These are phyloP conservation scores for Orius insidiosus DNA, from an alignment of 1,140 invertebrate genomes.

Conservation along the genomic window DNA sequence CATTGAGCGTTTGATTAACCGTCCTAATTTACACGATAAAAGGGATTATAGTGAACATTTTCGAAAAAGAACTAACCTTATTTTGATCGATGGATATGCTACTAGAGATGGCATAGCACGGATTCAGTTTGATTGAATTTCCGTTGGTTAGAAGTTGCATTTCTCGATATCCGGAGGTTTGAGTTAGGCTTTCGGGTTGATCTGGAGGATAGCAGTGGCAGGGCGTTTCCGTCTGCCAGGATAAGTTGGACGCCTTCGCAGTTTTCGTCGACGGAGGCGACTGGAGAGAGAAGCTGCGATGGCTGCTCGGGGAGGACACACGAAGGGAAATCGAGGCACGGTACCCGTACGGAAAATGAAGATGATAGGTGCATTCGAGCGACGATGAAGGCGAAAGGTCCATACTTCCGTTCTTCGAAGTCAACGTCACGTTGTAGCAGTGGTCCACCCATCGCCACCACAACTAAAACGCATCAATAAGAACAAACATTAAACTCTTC, in stretches of 20 bases:
- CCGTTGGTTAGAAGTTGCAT: conserved; percentile 36
- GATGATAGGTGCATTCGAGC: conserved; percentile 39
- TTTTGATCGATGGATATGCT: conserved; percentile 7
- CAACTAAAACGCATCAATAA: conserved; percentile 2
- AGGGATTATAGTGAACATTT: too few relatives aligned
- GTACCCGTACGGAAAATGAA: conserved; percentile 44
- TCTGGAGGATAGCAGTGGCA: conserved; percentile 34
- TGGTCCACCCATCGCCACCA: conserved; percentile 30
- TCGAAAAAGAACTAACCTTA: conserved; percentile 11
- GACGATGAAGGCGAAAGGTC: conserved; percentile 33
- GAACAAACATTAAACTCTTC: conserved; percentile 28
- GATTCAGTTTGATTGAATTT: conserved; percentile 31
- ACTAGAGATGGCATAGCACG: conserved; percentile 7
- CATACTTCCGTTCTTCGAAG: conserved; percentile 37
- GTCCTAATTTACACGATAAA: too few relatives aligned
- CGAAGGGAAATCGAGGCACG: conserved; percentile 23
- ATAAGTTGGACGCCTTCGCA: conserved; percentile 34
- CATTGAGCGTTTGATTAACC: too few relatives aligned
- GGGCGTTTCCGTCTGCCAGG: conserved; percentile 32
- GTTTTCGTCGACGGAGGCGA: conserved; percentile 12
- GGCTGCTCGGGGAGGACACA: not conserved
- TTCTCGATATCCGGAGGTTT: conserved; percentile 23
- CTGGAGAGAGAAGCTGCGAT: conserved; percentile 1
- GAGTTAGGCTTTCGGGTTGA: conserved; percentile 23
- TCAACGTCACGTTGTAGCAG: conserved; percentile 42